Evolutionary conservation across 2,888 invertebrate species (phyloP).

Genomic region (Steinernema hermaphroditum): DNA sequence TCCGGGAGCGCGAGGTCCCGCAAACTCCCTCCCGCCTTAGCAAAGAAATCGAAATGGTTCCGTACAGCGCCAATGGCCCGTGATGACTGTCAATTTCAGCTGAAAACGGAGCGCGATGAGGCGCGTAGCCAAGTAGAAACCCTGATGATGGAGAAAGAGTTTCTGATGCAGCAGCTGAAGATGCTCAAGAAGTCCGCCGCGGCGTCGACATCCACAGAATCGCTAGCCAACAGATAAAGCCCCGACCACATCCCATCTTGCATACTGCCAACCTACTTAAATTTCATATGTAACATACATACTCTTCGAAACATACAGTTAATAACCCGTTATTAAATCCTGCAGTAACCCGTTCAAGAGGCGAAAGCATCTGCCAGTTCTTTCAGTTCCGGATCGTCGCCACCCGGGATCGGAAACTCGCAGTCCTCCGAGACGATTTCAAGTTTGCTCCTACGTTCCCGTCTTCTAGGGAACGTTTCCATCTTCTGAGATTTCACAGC

Average conservation of each 20-base stretch:
- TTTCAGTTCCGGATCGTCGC: not conserved
- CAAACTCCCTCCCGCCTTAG: not conserved
- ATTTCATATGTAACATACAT: not conserved
- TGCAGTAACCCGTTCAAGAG: not conserved
- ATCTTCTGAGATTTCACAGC: not conserved
- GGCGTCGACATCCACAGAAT: constrained; percentile 10
- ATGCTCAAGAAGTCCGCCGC: constrained; percentile 14
- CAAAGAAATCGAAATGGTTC: constrained; percentile 11
- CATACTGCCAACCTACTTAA: constrained; percentile 1
- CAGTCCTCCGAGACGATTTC: not conserved
- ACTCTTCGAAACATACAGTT: not conserved
- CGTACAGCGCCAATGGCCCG: not conserved
- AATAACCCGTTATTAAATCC: not conserved
- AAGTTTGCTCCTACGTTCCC: not conserved
- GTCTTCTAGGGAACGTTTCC: not conserved
- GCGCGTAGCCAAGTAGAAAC: constrained; percentile 6
- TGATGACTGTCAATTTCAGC: not conserved
- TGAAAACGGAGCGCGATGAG: constrained; percentile 20
- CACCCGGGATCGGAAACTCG: not conserved
- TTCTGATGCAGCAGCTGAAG: constrained; percentile 31
- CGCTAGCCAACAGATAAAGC: constrained; percentile 13
- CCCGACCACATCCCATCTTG: not conserved
- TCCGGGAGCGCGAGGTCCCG: not conserved
- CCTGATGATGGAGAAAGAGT: constrained; percentile 27
- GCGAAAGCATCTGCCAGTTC: not conserved